Base-by-base conservation (phyloP, 2,797 vertebrate species). In the Picus viridis region DNA sequence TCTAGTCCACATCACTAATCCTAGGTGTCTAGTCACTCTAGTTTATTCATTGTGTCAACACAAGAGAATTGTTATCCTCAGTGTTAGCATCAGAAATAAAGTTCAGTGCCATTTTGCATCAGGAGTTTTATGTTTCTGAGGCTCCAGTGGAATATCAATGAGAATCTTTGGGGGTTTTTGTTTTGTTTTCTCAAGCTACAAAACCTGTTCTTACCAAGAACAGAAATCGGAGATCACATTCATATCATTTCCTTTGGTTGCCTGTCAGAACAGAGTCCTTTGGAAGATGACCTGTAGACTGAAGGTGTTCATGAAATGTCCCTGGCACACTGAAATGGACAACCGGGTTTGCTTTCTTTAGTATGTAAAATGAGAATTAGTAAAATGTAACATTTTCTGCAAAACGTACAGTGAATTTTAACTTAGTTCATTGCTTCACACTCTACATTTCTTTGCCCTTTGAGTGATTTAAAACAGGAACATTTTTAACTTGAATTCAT, bases 201-300 rank as follows among this genome's bases (percentile, higher is more conserved):
- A 71, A 90, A 85, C n/a, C 24, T 82, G 67, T 78, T 72, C 70
- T 58, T 77, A 89, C 54, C 43, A 83, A 80, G 56, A 89, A 89
- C 19, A 89, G 34, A 94, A 81, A 84, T 94, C 45, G 86, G 34
- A 89, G 67, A 77, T 89, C 64, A 87, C 64, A 86, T 74, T 92
- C 23, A 4, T 78, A 81, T 16, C 8, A 45, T 92, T 83, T 59
- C 65, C 9, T 88, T 82, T 9, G 9, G 20, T 64, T 51, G 6
- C 18, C n/a, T 73, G 80, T 69, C 47, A 83, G 41, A 96, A 94
- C 56, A 96, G n/a, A 80, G 68, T 7, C 30, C 43, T 90, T 92
- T 78, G 47, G 67, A 93, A 82, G 63, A 75, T 53, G 53, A 86
- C 10, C 62, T 65, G 27, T 72, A 89, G 78, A 54, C 29, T 39